Conservation (phyloP, 2,888 invertebrate genomes). For the Ichneumon xanthorius region DNA sequence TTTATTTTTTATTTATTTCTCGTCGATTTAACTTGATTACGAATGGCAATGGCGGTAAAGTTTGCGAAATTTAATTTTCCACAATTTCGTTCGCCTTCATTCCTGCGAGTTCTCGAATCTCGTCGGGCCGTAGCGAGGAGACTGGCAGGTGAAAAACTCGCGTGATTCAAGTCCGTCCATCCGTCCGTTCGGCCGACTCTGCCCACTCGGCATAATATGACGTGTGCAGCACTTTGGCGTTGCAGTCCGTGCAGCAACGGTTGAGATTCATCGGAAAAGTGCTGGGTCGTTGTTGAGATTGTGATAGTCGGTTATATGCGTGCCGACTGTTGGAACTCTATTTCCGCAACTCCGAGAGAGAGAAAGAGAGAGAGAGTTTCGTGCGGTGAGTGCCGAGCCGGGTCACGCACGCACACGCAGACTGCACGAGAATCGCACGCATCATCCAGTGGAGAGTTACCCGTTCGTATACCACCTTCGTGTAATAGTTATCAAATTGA, state of each 20-base stretch:
- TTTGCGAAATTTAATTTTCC: background rate
- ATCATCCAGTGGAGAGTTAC: background rate
- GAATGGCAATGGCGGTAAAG: too few species aligned
- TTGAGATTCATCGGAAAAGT: constrained; percentile 50
- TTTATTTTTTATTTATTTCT: too few species aligned
- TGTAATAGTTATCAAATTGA: background rate
- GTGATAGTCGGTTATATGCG: constrained; percentile 16
- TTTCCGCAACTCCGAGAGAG: constrained; percentile 36
- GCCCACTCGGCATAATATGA: constrained; percentile 28
- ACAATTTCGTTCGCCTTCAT: constrained; percentile 4
- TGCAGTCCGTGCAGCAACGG: background rate
- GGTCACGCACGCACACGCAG: constrained; percentile 48
- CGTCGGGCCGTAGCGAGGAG: constrained; percentile 24
- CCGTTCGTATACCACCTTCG: background rate
- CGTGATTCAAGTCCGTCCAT: constrained; percentile 35
- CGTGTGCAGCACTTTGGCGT: background rate
- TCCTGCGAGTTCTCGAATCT: constrained; percentile 1
- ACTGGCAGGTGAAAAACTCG: constrained; percentile 57
- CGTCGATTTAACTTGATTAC: too few species aligned
- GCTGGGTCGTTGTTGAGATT: constrained; percentile 9
- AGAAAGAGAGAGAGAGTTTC: constrained; percentile 5
- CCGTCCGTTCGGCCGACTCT: constrained; percentile 27
- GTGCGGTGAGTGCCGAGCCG: constrained; percentile 1
- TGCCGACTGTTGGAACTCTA: constrained; percentile 26
- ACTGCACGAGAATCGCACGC: constrained; percentile 54